Conservation (phyloP, 2,113 vertebrate species). For the Emydura subglobosa region DNA sequence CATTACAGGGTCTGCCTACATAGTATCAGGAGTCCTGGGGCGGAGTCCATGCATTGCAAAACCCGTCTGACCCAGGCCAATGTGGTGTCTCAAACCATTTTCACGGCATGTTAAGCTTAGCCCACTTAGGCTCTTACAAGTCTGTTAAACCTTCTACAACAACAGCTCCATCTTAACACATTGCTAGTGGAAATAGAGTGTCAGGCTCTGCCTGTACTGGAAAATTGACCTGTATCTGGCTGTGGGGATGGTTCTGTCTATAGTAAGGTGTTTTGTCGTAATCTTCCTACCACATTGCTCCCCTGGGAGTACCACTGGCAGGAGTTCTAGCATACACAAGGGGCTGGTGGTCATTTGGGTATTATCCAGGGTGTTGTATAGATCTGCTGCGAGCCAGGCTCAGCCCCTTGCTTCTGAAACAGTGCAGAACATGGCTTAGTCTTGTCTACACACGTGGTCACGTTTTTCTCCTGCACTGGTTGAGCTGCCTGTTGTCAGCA, state of each 20-base stretch:
- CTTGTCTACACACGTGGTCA: not conserved
- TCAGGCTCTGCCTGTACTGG: not conserved
- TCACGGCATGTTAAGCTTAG: not conserved
- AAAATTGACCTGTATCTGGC: not conserved
- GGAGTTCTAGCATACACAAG: not conserved
- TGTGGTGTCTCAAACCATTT: not conserved
- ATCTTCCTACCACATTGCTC: not conserved
- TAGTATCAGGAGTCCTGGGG: not conserved
- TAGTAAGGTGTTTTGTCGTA: not conserved
- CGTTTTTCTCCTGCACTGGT: not conserved
- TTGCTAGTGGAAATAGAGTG: too few species aligned
- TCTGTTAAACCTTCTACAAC: too few species aligned
- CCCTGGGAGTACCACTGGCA: fast-evolving
- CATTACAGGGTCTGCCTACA: not conserved
- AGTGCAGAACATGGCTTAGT: not conserved
- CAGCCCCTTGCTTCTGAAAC: not conserved
- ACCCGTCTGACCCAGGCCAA: not conserved
- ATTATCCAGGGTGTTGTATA: not conserved
- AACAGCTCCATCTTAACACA: not conserved
- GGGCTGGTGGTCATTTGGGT: not conserved
- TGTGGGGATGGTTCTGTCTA: not conserved
- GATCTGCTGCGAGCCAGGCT: not conserved
- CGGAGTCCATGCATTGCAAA: not conserved
- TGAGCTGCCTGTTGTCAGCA: not conserved
- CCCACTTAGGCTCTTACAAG: too few species aligned